These are phyloP conservation scores for Girardia tigrina DNA, from an alignment of 2,888 invertebrate species.

Conservation along the genomic window DNA sequence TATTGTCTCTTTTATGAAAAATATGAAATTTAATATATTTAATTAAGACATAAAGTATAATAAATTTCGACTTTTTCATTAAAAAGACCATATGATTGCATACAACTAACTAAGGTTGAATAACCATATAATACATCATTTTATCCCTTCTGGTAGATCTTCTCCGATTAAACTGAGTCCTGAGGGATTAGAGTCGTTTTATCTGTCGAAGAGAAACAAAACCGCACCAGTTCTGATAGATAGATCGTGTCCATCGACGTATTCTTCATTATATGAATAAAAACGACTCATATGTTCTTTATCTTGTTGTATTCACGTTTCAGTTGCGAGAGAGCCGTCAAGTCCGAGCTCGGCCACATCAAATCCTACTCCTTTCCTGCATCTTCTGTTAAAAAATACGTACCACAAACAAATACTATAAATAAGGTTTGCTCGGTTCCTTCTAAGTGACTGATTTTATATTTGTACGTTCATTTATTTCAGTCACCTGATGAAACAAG, in stretches of 20 bases:
- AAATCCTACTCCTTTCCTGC: not conserved
- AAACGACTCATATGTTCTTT: no score
- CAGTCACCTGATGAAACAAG: not conserved
- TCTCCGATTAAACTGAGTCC: slow-evolving; percentile 1
- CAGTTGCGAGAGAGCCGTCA: not conserved
- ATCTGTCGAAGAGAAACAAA: not conserved
- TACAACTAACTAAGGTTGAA: no score
- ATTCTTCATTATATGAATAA: no score
- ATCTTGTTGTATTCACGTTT: not conserved
- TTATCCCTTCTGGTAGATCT: no score
- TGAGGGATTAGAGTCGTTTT: not conserved
- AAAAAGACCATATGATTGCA: no score
- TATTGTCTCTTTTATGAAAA: no score
- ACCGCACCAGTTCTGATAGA: no score
- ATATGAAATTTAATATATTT: no score
- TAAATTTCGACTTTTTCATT: no score
- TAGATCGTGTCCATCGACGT: no score
- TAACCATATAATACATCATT: no score
- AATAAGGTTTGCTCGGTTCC: not conserved
- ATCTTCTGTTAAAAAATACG: not conserved
- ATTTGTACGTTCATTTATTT: not conserved
- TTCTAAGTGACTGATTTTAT: not conserved
- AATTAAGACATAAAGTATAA: no score
- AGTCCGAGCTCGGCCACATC: not conserved
- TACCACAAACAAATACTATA: not conserved